Evolutionary conservation across 1,140 invertebrate species (phyloP), one percentile per base, ranked within the genome.

Genomic region (Oryctes rhinoceros): DNA sequence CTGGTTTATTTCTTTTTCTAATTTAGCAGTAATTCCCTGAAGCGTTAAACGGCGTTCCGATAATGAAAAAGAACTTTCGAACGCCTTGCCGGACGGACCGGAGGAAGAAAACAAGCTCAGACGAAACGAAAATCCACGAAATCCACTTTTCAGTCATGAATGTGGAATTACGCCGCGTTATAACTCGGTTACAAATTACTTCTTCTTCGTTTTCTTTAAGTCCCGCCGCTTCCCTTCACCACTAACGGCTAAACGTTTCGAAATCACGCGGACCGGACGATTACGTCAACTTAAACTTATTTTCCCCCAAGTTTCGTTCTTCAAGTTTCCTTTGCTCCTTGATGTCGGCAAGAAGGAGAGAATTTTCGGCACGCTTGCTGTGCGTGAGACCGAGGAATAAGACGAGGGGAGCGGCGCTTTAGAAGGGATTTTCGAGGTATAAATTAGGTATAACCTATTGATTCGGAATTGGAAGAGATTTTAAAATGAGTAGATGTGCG

Each of bases 151-250:
- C 24, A 71, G 24, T 71, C 65, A 71, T 71, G 65, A 71, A 71
- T 71, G 65, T 71, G 15, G 65, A 71, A 71, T 71, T 71, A 71
- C 65, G 65, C 65, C 35, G 35, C 65, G 65, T 35, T 71, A 71
- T 71, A 71, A 71, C 65, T 71, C 65, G 24, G 24, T 71, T 71
- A 71, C 65, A 71, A 71, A 71, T 71, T 71, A 71, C 65, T 59
- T 59, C 18, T 59, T 59, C 53, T 59, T 59, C 53, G 15, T 7
- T 6, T 44, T 44, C 39, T 10, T 44, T 44, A 1, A 10, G 39
- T 71, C 24, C 24, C 35, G 20, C 65, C 18, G 18, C 20, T 24
- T 24, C 20, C 35, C 65, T 71, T 59, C 18, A 59, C 53, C 15
- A 59, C 15, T 13, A 13, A 24, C 35, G 4, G 65, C 65, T 71